Evolutionary conservation across 2,888 invertebrate genomes (phyloP), one percentile per base, ranked within the genome.

Genomic region (Trissoscelio sp.): DNA sequence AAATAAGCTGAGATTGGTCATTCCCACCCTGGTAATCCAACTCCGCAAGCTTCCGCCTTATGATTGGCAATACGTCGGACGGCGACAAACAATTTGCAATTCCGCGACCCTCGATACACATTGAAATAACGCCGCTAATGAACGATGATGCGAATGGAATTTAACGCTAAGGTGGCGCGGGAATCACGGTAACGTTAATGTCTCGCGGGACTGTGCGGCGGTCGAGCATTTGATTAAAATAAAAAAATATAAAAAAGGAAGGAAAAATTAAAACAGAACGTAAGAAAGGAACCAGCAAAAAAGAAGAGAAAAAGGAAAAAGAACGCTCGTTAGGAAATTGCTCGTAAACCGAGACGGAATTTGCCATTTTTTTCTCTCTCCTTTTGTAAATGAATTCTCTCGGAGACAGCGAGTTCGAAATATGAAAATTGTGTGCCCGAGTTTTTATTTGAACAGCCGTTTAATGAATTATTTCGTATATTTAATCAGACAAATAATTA

Each of bases 61-160:
- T 62, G 74, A 74, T 80, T 74, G 79, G 70, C 62, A 57, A 74
- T 74, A 60, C 18, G 58, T 60, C 22, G 39, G 6, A 14, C 31
- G 16, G 11, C 14, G 16, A 2, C 5, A 16, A 57, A 53, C 9
- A 55, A 64, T 70, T 55, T 3, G 42, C 48, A 64, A 51, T 48
- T 46, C 14, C 20, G 22, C 64, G 46, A 58, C 57, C 51, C 37
- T 64, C 42, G 57, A 39, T 57, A 44, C 22, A 46, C 53, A 44
- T 60, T 24, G 60, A 58, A 60, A 18, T 48, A 3, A 20, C 53
- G 20, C 24, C 24, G 48, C 39, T 62, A 55, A 58, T 67, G 46
- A 77, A 53, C 42, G 60, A 60, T 51, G 31, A 60, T 24, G 48
- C 34, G 14, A 11, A 42, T 53, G 14, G 53, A 62, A 69, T 69